Evolutionary conservation across 2,113 vertebrate genomes (phyloP).

Genomic region (Grammomys dolichurus): DNA sequence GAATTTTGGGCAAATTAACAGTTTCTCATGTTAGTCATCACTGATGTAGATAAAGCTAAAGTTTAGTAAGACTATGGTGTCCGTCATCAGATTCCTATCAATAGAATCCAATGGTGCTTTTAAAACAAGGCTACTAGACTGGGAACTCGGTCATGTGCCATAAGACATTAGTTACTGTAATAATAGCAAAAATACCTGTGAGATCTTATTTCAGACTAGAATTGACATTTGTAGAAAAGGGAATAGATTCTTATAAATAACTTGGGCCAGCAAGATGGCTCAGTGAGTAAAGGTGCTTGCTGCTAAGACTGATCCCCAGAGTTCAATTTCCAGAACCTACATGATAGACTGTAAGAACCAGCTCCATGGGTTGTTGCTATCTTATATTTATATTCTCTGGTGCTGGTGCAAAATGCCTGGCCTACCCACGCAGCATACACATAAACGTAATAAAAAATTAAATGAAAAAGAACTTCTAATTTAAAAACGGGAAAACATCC

Average conservation of each 20-base stretch:
- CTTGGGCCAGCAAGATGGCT: not conserved
- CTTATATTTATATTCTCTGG: not conserved
- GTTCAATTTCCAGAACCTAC: not conserved
- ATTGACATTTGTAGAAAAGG: constrained; percentile 3
- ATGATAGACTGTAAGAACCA: not conserved
- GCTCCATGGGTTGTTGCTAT: no score
- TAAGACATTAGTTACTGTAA: not conserved
- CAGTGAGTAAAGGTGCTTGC: no score
- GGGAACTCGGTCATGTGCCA: not conserved
- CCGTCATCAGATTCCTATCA: not conserved
- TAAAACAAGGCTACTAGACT: constrained; percentile 12
- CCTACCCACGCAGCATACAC: no score
- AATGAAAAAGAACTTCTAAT: constrained; percentile 19
- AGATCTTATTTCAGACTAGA: constrained; percentile 2
- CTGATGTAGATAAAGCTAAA: not conserved
- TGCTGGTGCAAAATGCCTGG: not conserved
- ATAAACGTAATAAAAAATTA: not conserved
- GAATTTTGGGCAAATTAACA: constrained; percentile 30
- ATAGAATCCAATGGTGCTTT: constrained; percentile 31
- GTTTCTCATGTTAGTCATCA: not conserved
- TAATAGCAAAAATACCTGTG: not conserved
- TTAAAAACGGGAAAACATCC: not conserved
- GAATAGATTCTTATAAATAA: not conserved
- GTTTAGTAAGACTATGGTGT: not conserved
- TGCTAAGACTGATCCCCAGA: not conserved